A percentile compares a stretch with the other conserved stretches of the same genome.
These are phyloP conservation scores for Lacanobia wlatinum DNA, from an alignment of 2,888 invertebrate genomes.

Conservation along the genomic window DNA sequence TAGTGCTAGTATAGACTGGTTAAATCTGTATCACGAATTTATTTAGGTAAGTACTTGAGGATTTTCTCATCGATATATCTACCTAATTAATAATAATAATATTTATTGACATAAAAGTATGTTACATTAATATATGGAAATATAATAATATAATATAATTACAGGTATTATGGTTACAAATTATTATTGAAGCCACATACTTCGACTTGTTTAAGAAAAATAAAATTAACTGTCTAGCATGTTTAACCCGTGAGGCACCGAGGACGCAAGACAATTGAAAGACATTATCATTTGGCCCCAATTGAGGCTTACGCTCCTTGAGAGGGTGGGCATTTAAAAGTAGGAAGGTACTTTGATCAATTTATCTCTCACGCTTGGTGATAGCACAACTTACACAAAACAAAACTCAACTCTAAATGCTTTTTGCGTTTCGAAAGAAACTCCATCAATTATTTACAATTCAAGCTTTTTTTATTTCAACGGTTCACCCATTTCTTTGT, in stretches of 20 bases:
- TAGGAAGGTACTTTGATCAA: slow-evolving; percentile 3
- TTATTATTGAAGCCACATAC: too few species aligned
- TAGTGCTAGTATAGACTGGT: too few species aligned
- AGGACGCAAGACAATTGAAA: too few species aligned
- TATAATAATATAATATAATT: too few species aligned
- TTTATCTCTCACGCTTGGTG: slow-evolving; percentile 7
- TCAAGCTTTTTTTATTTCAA: slow-evolving; percentile 34
- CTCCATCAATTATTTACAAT: slow-evolving; percentile 37
- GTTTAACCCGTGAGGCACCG: too few species aligned
- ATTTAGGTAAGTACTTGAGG: not conserved
- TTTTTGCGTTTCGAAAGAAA: slow-evolving; percentile 36
- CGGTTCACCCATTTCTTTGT: slow-evolving; percentile 25
- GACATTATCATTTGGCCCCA: too few species aligned
- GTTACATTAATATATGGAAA: too few species aligned
- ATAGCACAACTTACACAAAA: not conserved
- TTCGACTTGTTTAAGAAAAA: not conserved
- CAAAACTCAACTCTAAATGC: not conserved
- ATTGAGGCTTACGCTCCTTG: too few species aligned
- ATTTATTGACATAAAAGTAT: too few species aligned
- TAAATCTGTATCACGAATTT: not conserved
- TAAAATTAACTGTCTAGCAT: not conserved
- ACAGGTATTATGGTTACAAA: too few species aligned
- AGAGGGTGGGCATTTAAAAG: slow-evolving; percentile 2
- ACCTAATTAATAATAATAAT: too few species aligned
- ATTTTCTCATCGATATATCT: not conserved